Evolutionary conservation across 2,888 invertebrate species (phyloP), one percentile per base, ranked within the genome.

Genomic region (Ennomos fuscantarius): DNA sequence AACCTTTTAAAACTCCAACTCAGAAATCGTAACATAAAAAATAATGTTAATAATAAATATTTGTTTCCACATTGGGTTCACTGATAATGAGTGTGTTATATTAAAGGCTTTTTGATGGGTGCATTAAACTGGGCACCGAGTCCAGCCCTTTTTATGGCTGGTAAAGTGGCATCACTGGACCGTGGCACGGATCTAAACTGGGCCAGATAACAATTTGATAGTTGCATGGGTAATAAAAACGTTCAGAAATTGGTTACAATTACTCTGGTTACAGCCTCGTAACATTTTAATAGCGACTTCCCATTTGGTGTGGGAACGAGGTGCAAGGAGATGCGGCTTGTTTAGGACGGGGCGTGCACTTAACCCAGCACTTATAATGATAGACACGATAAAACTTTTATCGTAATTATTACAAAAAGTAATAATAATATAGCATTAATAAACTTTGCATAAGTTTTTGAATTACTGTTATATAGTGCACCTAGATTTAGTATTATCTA

Each of bases 241-340:
- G 78, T 80, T 83, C 75, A 78, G 74, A 87, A 89, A 89, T 89
- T 89, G 89, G 84, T 85, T 74, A 84, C 89, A 89, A 90, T 90
- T 89, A 90, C 80, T 77, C 73, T 82, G 84, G 79, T 85, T 86
- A 87, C 84, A 74, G 84, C 78, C 74, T 87, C 84, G 89, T 87
- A 89, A 87, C 89, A 79, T 84, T 88, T 87, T 89, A 89, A 89
- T 89, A 83, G 83, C 75, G 72, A 76, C 76, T 73, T 78, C 78
- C 81, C 77, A 80, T 82, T 86, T 79, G 74, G 72, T 87, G 87
- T 89, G 88, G 86, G 89, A 89, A 87, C 60, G 24, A 24, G 24
- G 24, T 24, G 43, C 12, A 12, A 43, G 43, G 11, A 35, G 44
- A 36, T 31, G 46, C 35, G 46, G n/a, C 40, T 41, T 40, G 41